These are phyloP conservation scores for Nemotelus pantherinus DNA, from an alignment of 2,888 invertebrate genomes.

Conservation along the genomic window DNA sequence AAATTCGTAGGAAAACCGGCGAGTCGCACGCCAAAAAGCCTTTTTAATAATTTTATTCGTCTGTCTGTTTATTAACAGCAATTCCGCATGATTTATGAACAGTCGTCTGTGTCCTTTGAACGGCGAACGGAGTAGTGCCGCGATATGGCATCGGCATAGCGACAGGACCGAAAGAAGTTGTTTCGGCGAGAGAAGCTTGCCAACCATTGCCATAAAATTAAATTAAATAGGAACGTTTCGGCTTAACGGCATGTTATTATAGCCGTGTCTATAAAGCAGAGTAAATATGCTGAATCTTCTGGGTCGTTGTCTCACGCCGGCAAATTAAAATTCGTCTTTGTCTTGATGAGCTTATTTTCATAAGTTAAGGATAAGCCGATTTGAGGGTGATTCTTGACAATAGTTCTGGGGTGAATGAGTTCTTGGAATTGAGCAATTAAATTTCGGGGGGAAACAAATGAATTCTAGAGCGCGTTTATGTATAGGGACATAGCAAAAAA, in stretches of 20 bases:
- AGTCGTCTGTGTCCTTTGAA: conserved; percentile 6
- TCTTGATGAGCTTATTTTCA: conserved; percentile 10
- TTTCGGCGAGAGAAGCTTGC: neutral
- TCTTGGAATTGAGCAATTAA: neutral
- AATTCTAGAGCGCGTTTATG: too few species aligned
- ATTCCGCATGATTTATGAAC: conserved; percentile 43
- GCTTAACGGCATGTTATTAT: conserved; percentile 36
- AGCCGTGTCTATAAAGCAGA: conserved; percentile 20
- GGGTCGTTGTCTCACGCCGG: conserved; percentile 12
- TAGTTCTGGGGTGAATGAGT: conserved; percentile 4
- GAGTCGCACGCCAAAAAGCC: conserved; percentile 42
- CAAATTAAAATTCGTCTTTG: conserved; percentile 16
- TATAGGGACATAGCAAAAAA: too few species aligned
- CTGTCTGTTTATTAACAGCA: conserved; percentile 36
- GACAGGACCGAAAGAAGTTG: neutral
- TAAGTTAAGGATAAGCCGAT: conserved; percentile 24
- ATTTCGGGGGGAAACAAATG: neutral
- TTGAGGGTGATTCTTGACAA: conserved; percentile 10
- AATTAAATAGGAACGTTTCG: conserved; percentile 38
- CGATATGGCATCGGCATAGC: neutral
- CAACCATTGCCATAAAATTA: conserved; percentile 37
- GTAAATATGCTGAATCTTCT: conserved; percentile 35
- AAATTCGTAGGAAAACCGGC: conserved; percentile 14
- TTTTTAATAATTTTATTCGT: conserved; percentile 46
- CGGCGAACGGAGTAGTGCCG: neutral